Evolutionary conservation across 2,888 invertebrate genomes (phyloP).

Genomic region (Chromoteleia sp.): DNA sequence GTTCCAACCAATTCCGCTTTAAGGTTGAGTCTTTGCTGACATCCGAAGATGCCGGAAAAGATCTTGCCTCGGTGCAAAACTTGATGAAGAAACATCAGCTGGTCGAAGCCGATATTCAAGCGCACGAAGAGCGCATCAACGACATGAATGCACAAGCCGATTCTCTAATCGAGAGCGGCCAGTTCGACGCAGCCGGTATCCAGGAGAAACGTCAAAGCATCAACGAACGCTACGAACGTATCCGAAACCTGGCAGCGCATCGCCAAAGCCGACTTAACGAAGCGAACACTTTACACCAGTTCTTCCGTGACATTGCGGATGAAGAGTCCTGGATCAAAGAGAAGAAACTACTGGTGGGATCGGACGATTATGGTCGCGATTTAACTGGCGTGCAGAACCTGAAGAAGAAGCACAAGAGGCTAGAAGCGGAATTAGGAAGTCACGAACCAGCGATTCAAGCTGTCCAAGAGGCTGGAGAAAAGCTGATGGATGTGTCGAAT

Average conservation of each 20-base stretch:
- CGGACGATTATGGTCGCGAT: slow-evolving; percentile 99
- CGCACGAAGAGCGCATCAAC: slow-evolving; percentile 97
- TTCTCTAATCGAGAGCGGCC: slow-evolving; percentile 97
- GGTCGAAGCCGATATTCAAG: slow-evolving; percentile 98
- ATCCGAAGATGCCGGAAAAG: slow-evolving; percentile 98
- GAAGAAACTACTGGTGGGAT: slow-evolving; percentile 98
- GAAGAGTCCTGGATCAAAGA: slow-evolving; percentile 99
- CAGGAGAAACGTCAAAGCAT: slow-evolving; percentile 97
- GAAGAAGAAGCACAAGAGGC: slow-evolving; percentile 98
- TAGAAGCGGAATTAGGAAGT: slow-evolving; percentile 98
- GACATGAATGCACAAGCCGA: slow-evolving; percentile 98
- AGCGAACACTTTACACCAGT: slow-evolving; percentile 99
- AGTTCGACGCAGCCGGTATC: slow-evolving; percentile 98
- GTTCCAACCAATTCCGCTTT: too few species aligned
- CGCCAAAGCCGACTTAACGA: slow-evolving; percentile 96
- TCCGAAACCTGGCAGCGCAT: slow-evolving; percentile 95
- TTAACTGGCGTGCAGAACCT: slow-evolving; percentile 99
- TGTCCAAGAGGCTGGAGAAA: slow-evolving; percentile 94
- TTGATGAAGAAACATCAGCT: slow-evolving; percentile 99
- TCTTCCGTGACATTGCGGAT: slow-evolving; percentile 99
- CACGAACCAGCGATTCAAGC: slow-evolving; percentile 99
- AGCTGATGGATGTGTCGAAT: slow-evolving; percentile 97
- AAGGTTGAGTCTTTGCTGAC: slow-evolving; percentile 95
- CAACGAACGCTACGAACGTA: slow-evolving; percentile 98
- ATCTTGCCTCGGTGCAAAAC: slow-evolving; percentile 99